Base-by-base conservation (phyloP, 2,888 invertebrate species). In the Dryadula phaetusa region DNA sequence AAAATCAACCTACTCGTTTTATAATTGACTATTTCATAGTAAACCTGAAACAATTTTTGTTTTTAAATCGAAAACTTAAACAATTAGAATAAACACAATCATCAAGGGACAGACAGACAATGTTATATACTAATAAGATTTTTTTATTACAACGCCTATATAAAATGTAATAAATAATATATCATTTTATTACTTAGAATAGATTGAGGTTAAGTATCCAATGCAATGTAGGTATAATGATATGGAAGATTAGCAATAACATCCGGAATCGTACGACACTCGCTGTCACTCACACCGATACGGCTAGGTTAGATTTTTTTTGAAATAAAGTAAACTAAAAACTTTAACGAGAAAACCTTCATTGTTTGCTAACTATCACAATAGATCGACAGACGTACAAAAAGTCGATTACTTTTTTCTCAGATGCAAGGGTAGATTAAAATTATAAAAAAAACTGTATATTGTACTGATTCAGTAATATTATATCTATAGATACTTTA, bases 151-250 rank as follows among this genome's bases (percentile, higher is more conserved):
- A 47, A 28, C 8, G n/a, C 18, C 14, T 61, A 8, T 47, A 34
- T 32, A 12, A 20, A 34, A 46, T 47, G 16, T 18, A 54, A 54
- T 14, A 37, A 37, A 37, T 56, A 22, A 22, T 20, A 14, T 40
- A 28, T 37, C 54, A 56, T 37, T 56, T 46, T 56, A 56, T 56
- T 56, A 56, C 16, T 40, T 16, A 40, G 40, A 12, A 56, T 25
- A 56, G 37, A 56, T 56, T 56, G 40, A 25, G 56, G 56, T 56
- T 40, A 56, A 56, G 56, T 56, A n/a, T 40, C 25, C 56, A 40
- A 56, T 40, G 56, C 56, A 40, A 56, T 56, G 25, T 56, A 56
- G 37, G 12, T 54, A 54, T 56, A 40, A 56, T 40, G 56, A 25
- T 56, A 56, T 40, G 12, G 52, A 52, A 52, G 52, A 52, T 52